Conservation (phyloP, 2,888 invertebrate species). For the Mythimna albipuncta region DNA sequence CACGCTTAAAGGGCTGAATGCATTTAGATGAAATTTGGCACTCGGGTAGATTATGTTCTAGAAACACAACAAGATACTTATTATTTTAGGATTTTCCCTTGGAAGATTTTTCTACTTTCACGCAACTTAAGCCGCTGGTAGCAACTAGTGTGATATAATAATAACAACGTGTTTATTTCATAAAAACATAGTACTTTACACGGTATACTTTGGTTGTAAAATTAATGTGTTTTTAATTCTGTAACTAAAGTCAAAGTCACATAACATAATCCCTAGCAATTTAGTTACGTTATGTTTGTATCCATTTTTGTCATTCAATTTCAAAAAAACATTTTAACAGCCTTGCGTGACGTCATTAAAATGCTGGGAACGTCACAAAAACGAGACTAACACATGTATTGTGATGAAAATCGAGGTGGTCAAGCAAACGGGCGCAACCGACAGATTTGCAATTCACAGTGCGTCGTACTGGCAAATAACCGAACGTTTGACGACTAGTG, state of each 20-base stretch:
- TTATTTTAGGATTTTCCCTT: too few relatives aligned
- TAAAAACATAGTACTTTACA: too few relatives aligned
- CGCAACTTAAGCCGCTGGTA: too few relatives aligned
- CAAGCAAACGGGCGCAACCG: constrained; percentile 44
- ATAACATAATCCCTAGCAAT: background rate
- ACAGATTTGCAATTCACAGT: constrained; percentile 75
- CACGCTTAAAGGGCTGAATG: too few relatives aligned
- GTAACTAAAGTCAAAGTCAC: background rate
- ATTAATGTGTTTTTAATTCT: too few relatives aligned
- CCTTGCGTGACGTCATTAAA: constrained; percentile 36
- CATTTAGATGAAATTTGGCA: too few relatives aligned
- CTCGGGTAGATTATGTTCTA: too few relatives aligned
- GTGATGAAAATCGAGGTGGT: constrained; percentile 61
- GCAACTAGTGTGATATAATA: too few relatives aligned
- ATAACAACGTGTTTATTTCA: too few relatives aligned
- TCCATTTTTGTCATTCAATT: background rate
- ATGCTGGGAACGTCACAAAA: constrained; percentile 47
- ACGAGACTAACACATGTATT: constrained; percentile 52
- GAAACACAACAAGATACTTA: too few relatives aligned
- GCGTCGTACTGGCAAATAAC: constrained; percentile 73
- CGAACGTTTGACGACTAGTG: constrained; percentile 70
- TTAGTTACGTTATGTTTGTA: background rate
- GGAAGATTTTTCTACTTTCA: too few relatives aligned
- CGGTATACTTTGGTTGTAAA: too few relatives aligned
- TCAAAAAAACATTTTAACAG: background rate